phyloP scores from a whole-genome alignment of 2,113 vertebrate species.

The Passer domesticus region DNA sequence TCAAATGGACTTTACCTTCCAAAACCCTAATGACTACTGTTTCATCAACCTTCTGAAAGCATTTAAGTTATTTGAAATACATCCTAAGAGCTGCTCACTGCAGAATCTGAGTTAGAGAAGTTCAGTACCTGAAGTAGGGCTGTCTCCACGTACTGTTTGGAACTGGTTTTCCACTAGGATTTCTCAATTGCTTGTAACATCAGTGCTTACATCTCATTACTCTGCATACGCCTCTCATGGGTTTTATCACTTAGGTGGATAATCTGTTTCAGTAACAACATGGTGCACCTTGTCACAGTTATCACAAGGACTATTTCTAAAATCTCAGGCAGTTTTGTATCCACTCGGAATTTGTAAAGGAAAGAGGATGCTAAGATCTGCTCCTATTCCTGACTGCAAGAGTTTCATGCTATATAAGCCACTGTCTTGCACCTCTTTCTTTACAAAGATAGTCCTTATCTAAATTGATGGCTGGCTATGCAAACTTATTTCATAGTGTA shows the following conservation, averaged over 20 bases:
- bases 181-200: neutral
- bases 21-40: neutral
- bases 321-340: neutral
- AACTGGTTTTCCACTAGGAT: neutral
- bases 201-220: neutral
- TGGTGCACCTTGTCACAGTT: neutral
- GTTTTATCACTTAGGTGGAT: accelerated
- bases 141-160: neutral
- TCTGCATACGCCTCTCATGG: neutral
- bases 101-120: neutral
- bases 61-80: neutral
- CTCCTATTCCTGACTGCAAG: neutral
- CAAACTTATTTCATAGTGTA: neutral
- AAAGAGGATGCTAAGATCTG: neutral
- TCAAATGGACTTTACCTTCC: neutral
- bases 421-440: neutral
- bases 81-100: neutral
- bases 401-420: neutral
- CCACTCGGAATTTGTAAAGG: neutral
- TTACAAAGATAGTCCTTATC: neutral
- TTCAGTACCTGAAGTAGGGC: neutral
- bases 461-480: neutral
- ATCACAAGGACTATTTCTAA: neutral
- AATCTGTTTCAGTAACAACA: neutral
- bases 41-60: neutral